These are phyloP conservation scores for Eutolmus rufibarbis DNA, from an alignment of 2,888 invertebrate species.

Conservation along the genomic window DNA sequence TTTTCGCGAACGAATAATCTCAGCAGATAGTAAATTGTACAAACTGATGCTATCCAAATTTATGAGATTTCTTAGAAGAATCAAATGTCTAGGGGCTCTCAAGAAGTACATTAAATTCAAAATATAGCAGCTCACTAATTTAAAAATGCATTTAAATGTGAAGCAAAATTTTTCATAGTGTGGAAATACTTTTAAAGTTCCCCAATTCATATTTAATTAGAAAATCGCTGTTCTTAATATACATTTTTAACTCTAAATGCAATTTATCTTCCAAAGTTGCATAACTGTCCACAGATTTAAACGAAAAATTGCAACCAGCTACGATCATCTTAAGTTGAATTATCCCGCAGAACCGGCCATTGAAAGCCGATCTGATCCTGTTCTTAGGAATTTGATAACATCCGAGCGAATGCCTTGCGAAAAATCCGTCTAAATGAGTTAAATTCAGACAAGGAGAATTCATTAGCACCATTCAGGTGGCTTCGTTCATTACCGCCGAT, in stretches of 20 bases:
- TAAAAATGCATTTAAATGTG: no score
- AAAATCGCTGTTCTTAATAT: neutral
- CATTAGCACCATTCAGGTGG: neutral
- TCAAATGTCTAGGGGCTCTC: no score
- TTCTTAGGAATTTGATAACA: neutral
- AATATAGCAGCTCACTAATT: no score
- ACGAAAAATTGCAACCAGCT: neutral
- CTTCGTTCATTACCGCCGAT: neutral
- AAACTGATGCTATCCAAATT: no score
- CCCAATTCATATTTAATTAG: neutral
- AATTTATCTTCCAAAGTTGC: neutral
- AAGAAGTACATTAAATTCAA: no score
- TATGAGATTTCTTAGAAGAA: no score
- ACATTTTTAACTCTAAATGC: neutral
- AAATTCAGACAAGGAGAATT: conserved; percentile 15
- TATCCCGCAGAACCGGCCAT: conserved; percentile 1
- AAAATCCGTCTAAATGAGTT: neutral
- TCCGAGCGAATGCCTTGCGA: neutral
- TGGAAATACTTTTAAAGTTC: neutral
- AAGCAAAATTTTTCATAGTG: no score
- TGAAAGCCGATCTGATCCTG: conserved; percentile 2
- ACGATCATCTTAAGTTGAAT: neutral
- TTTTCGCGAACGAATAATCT: no score
- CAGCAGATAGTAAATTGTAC: no score
- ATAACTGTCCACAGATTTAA: neutral